Evolutionary conservation across 2,113 vertebrate species (phyloP).

Genomic region (Microtus oregoni): DNA sequence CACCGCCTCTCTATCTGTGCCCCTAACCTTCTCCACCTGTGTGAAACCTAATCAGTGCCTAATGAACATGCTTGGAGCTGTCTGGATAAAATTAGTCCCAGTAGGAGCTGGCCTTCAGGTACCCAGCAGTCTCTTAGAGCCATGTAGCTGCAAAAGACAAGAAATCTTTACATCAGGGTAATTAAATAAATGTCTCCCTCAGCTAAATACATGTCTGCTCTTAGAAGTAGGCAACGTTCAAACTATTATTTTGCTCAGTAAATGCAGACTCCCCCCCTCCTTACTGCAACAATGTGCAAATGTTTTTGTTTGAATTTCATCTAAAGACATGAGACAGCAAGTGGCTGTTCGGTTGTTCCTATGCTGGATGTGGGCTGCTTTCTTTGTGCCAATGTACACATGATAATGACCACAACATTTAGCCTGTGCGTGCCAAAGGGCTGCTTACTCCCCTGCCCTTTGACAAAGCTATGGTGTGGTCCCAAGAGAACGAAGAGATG

Average conservation of each 20-base stretch:
- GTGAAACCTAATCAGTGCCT: slow-evolving; percentile 93
- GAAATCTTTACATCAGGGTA: slow-evolving; percentile 85
- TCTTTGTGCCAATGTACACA: not conserved
- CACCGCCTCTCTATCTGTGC: slow-evolving; percentile 93
- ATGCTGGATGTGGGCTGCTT: not conserved
- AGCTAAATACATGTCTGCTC: slow-evolving; percentile 65
- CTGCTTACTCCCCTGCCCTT: not conserved
- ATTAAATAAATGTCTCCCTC: slow-evolving; percentile 87
- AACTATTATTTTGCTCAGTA: slow-evolving; percentile 44
- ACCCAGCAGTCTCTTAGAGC: slow-evolving; percentile 83
- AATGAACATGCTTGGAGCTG: slow-evolving; percentile 95
- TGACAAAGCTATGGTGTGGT: slow-evolving; percentile 23
- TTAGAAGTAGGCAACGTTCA: slow-evolving; percentile 69
- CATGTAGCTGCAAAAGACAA: slow-evolving; percentile 84
- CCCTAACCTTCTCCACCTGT: slow-evolving; percentile 95
- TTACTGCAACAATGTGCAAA: not conserved
- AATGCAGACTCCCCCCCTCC: slow-evolving; percentile 7
- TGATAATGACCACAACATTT: not conserved
- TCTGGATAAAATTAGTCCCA: slow-evolving; percentile 97
- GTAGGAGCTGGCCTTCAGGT: slow-evolving; percentile 94
- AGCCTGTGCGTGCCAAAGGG: not conserved
- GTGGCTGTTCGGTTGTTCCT: not conserved
- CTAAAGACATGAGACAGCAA: slow-evolving; percentile 1
- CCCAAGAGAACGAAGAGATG: slow-evolving; percentile 17
- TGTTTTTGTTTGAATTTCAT: slow-evolving; percentile 54